A percentile compares a stretch with the other conserved stretches of the same genome.
Conservation (phyloP, 1,140 invertebrate genomes). For the Drosophila repleta region DNA sequence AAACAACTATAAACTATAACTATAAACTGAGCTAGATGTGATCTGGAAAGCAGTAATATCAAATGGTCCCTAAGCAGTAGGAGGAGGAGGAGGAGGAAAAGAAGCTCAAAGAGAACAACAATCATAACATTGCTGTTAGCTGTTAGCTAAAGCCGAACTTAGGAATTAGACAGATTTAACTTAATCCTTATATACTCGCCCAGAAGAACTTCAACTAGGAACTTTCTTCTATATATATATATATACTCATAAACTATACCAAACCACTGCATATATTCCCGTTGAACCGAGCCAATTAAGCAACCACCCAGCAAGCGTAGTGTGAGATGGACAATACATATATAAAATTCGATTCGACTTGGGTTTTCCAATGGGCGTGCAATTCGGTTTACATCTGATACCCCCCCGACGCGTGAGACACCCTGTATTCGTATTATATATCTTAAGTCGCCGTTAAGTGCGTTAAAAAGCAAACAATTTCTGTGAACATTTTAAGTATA, state of each 20-base stretch:
- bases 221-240: neutral
- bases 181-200: neutral
- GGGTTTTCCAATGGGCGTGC: conserved; percentile 16
- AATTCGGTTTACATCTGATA: conserved; percentile 5
- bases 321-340: conserved; percentile 67
- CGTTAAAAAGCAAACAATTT: conserved; percentile 64
- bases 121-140: neutral
- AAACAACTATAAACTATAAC: conserved; percentile 10
- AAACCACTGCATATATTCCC: conserved; percentile 11
- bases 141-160: neutral
- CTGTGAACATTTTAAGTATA: conserved; percentile 63
- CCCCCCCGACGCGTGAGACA: neutral
- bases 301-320: conserved; percentile 44
- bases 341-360: conserved; percentile 46
- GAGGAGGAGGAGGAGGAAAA: neutral
- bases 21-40: conserved; percentile 30
- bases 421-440: conserved; percentile 39
- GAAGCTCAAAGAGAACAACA: neutral
- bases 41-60: conserved; percentile 18
- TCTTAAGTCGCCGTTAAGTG: conserved; percentile 64
- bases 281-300: conserved; percentile 46
- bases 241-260: neutral
- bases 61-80: neutral
- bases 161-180: neutral
- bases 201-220: neutral